phyloP scores from a whole-genome alignment of 1,140 invertebrate species.

The Gonioctena quinquepunctata region DNA sequence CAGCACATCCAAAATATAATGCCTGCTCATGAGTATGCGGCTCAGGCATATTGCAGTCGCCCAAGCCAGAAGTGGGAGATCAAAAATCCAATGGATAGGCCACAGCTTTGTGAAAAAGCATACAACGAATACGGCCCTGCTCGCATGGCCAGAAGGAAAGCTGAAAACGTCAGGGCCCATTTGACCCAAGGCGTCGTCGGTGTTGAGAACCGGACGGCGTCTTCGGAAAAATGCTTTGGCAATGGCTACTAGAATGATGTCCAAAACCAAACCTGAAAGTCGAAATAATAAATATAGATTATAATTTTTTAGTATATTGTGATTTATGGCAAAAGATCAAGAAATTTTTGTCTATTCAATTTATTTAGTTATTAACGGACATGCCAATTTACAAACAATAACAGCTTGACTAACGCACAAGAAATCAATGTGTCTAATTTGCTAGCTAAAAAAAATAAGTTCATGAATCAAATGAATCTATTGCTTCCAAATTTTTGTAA shows the following conservation, averaged over 20 bases:
- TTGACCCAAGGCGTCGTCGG: conserved; percentile 63
- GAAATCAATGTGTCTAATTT: no score
- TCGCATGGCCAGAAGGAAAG: conserved; percentile 95
- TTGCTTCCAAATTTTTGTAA: no score
- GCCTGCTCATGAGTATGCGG: conserved; percentile 77
- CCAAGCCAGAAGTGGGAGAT: conserved; percentile 74
- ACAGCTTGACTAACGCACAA: no score
- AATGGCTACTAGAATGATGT: conserved; percentile 81
- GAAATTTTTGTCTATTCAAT: no score
- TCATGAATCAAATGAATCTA: no score
- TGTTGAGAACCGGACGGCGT: conserved; percentile 72
- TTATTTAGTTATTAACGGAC: no score
- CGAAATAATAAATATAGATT: no score
- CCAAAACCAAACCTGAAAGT: conserved; percentile 68
- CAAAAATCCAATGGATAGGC: conserved; percentile 64
- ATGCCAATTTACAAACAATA: no score
- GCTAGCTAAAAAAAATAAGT: no score
- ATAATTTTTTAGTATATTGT: background rate
- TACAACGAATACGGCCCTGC: conserved; percentile 78
- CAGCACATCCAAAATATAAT: conserved; percentile 85
- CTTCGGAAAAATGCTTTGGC: conserved; percentile 80
- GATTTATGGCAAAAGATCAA: no score
- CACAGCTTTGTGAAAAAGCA: conserved; percentile 71
- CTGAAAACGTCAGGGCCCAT: conserved; percentile 85
- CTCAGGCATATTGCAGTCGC: conserved; percentile 74